Base-by-base conservation (phyloP, 2,888 invertebrate species). In the Agrilus mali region DNA sequence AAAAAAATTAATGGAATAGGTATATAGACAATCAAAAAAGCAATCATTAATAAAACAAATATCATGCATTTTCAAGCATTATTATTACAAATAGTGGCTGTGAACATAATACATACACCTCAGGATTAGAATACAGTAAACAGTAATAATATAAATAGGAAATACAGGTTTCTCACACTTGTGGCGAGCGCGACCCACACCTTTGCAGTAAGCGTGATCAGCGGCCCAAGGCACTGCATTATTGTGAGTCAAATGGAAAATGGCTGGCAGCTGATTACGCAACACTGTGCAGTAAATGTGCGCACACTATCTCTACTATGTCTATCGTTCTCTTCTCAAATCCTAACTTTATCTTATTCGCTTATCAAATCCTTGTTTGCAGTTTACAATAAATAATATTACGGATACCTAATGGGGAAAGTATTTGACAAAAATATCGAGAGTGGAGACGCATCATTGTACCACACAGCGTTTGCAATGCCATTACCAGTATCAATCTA, bases 11-110 rank as follows among this genome's bases (percentile, higher is more conserved):
- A 48, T 52, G 55, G 55, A 51, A 50, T 51, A 51, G 50, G 56
- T 56, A 61, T 56, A 61, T 51, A 51, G 56, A 57, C 53, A 59
- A 57, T 60, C 55, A 60, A 66, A 55, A 63, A 64, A 65, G 63
- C 65, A 60, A 64, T 65, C 64, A 68, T 68, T 75, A 76, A 75
- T 76, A 73, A 82, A 82, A 83, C 82, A 81, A 82, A 82, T 81
- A 80, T 79, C 83, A 83, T 83, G 82, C 82, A 82, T 79, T 76
- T 77, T 74, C 75, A 83, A 83, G 82, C 82, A 82, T 83, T 82
- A 82, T 83, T 83, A 82, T 83, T 83, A 82, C 76, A 76, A 76
- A 76, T 75, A 76, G 80, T 82, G 81, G 81, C 79, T 67, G 66
- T 67, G 66, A 66, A 64, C 57, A 58, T 58, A 57, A 63, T 70